phyloP scores from a whole-genome alignment of 2,797 vertebrate species.

The Sitta carolinensis region DNA sequence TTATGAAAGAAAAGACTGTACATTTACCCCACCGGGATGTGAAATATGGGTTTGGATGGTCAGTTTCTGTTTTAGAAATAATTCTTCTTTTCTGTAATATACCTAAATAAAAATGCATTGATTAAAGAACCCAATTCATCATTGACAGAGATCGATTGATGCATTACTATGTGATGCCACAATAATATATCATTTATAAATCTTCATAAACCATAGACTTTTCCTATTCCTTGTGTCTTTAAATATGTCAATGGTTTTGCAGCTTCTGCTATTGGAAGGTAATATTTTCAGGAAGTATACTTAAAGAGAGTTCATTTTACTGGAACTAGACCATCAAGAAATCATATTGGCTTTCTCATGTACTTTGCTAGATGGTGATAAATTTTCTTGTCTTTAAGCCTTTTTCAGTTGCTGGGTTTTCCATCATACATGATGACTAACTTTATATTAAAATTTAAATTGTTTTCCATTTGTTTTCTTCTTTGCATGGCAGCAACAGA shows the following conservation, averaged over 20 bases:
- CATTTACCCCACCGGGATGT: fast-evolving
- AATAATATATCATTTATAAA: neutral
- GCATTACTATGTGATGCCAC: neutral
- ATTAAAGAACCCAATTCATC: neutral
- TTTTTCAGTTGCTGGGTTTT: neutral
- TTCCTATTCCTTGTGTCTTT: neutral
- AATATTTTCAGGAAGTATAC: neutral
- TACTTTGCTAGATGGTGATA: neutral
- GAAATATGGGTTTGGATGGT: neutral
- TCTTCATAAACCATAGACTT: neutral
- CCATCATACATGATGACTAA: neutral
- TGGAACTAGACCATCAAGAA: neutral
- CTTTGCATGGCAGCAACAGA: neutral
- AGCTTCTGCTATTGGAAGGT: neutral
- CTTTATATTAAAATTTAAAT: neutral
- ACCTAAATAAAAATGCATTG: neutral
- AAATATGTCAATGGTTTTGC: neutral
- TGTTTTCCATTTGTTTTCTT: neutral
- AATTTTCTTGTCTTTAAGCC: neutral
- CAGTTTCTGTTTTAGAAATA: neutral
- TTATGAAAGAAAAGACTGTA: neutral
- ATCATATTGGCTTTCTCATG: neutral
- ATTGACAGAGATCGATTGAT: neutral
- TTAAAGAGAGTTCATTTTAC: neutral
- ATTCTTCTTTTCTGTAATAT: neutral